phyloP scores from a whole-genome alignment of 2,113 vertebrate species.

The Tachysurus vachellii region DNA sequence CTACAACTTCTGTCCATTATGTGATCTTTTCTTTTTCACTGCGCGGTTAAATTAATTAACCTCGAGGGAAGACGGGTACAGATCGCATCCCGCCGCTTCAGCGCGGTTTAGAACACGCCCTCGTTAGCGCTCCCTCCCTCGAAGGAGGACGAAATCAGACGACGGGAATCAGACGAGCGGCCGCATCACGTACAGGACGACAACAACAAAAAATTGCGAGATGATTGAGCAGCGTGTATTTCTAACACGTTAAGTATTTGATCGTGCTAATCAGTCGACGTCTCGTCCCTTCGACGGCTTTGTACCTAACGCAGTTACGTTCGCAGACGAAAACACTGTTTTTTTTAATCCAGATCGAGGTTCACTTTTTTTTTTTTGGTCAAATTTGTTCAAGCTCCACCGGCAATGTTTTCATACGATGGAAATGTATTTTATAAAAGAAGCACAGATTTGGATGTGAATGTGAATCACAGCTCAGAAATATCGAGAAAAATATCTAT shows the following conservation, averaged over 20 bases:
- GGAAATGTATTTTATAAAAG: conserved; percentile 69
- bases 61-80: neutral
- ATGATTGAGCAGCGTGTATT: no score
- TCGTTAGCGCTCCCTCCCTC: neutral
- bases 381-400: neutral
- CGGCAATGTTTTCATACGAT: conserved; percentile 57
- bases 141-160: neutral
- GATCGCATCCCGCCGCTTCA: neutral
- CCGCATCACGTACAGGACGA: no score
- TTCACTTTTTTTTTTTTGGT: neutral
- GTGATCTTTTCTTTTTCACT: neutral
- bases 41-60: neutral
- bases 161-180: no score
- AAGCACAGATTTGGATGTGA: conserved; percentile 84
- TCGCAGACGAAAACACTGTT: neutral
- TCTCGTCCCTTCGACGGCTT: neutral
- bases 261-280: neutral
- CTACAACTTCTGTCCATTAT: conserved; percentile 72
- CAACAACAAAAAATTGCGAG: no score
- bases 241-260: neutral
- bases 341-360: neutral
- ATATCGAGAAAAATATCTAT: conserved; percentile 76
- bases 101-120: neutral
- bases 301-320: neutral
- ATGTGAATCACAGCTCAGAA: conserved; percentile 82